These are phyloP conservation scores for Mola mola DNA, from an alignment of 2,113 vertebrate species.

Conservation along the genomic window DNA sequence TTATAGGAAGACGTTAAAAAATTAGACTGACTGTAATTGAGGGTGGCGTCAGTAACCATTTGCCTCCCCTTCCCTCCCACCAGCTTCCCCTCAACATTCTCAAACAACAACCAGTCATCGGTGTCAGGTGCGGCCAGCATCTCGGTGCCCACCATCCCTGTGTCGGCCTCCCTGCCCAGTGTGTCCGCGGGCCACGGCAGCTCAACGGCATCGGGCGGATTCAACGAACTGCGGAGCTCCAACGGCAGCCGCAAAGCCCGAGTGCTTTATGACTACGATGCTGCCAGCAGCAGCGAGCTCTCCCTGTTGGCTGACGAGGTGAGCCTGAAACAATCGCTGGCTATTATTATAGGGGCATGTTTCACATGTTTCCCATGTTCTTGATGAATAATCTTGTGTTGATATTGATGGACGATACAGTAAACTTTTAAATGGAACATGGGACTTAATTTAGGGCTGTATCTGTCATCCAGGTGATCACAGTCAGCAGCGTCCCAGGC, in stretches of 20 bases:
- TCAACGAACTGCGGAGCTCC: slow-evolving; percentile 87
- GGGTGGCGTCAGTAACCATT: too few relatives aligned
- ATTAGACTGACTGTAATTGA: too few relatives aligned
- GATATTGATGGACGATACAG: too few relatives aligned
- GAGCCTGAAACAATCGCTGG: too few relatives aligned
- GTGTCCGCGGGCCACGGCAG: slow-evolving; percentile 73
- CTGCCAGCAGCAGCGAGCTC: slow-evolving; percentile 94
- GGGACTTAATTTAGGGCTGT: too few relatives aligned
- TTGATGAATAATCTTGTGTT: too few relatives aligned
- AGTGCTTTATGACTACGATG: slow-evolving; percentile 97
- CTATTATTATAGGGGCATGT: too few relatives aligned
- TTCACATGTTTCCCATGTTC: too few relatives aligned
- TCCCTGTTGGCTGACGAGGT: slow-evolving; percentile 98
- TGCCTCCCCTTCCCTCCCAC: slow-evolving; percentile 1
- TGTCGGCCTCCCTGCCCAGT: slow-evolving; percentile 85
- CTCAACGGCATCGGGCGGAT: slow-evolving; percentile 81
- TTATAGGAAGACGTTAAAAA: too few relatives aligned
- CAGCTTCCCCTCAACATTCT: slow-evolving; percentile 94
- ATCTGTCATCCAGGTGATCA: slow-evolving; percentile 86
- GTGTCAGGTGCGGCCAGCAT: slow-evolving; percentile 80
- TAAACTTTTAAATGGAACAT: too few relatives aligned
- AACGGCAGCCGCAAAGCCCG: slow-evolving; percentile 91
- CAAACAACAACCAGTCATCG: slow-evolving; percentile 94
- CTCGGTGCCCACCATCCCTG: slow-evolving; percentile 83
- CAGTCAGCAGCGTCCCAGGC: slow-evolving; percentile 90